A percentile compares a stretch with the other conserved stretches of the same genome.
phyloP scores from a whole-genome alignment of 2,113 vertebrate species.

The Spheniscus mendiculus region DNA sequence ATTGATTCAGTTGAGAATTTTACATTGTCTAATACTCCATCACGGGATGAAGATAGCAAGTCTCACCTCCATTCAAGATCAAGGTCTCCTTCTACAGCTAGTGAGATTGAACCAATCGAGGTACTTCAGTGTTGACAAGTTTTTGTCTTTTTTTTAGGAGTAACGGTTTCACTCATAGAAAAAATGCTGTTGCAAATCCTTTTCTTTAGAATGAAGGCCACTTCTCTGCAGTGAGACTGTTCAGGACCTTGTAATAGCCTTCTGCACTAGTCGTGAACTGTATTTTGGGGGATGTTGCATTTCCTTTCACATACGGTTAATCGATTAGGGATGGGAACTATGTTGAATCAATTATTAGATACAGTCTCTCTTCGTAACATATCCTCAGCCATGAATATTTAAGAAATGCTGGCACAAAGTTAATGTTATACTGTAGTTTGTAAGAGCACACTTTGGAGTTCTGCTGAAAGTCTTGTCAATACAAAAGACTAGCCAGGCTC shows the following conservation, averaged over 20 bases:
- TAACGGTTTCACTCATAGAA: not conserved
- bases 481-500: not conserved
- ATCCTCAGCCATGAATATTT: not conserved
- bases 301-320: not conserved
- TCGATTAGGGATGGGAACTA: not conserved
- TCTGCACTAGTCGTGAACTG: not conserved
- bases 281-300: not conserved
- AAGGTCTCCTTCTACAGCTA: constrained; percentile 89
- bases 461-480: not conserved
- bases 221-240: not conserved
- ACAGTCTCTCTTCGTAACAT: not conserved
- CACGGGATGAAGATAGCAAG: constrained; percentile 86
- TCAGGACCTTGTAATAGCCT: not conserved
- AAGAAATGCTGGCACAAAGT: not conserved
- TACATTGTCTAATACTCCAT: constrained; percentile 88
- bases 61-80: constrained; percentile 86
- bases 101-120: constrained; percentile 91
- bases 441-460: not conserved
- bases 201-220: not conserved
- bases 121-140: constrained; percentile 61
- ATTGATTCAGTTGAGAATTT: constrained; percentile 92
- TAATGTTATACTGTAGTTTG: not conserved
- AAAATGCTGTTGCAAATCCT: not conserved
- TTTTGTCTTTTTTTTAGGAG: not conserved
- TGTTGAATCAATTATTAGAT: not conserved